Conservation (phyloP, 2,113 vertebrate genomes). For the Helogale parvula region DNA sequence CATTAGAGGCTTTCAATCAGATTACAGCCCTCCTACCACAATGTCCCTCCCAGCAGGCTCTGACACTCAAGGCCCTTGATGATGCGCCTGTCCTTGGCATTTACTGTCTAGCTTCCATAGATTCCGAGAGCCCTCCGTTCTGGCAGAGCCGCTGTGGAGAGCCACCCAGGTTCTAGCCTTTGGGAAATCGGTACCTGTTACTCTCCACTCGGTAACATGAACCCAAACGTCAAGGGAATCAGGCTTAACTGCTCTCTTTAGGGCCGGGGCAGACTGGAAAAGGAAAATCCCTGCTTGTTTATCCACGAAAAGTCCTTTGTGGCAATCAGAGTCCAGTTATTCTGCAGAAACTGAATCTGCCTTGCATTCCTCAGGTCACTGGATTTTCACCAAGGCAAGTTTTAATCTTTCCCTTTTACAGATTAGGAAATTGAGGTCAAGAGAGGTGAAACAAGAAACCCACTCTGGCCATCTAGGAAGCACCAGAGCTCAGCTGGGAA, state of each 20-base stretch:
- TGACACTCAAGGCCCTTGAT: conserved; percentile 61
- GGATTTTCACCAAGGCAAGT: not conserved
- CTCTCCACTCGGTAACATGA: conserved; percentile 15
- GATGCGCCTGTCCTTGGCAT: conserved; percentile 63
- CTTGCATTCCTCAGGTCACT: not conserved
- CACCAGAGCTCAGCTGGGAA: not conserved
- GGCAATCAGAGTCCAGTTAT: conserved; percentile 1
- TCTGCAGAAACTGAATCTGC: not conserved
- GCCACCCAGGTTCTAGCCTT: not conserved
- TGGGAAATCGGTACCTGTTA: not conserved
- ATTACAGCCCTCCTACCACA: not conserved
- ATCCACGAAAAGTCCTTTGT: not conserved
- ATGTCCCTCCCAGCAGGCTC: not conserved
- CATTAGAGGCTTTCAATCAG: not conserved
- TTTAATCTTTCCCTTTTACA: conserved; percentile 26
- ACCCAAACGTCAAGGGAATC: not conserved
- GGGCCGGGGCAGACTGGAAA: not conserved
- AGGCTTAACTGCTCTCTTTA: conserved; percentile 10
- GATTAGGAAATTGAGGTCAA: not conserved
- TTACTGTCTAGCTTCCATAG: conserved; percentile 53
- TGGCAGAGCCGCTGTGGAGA: not conserved
- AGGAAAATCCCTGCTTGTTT: not conserved
- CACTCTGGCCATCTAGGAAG: not conserved
- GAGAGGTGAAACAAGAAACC: not conserved
- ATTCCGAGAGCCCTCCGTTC: conserved; percentile 1